Conservation (phyloP, 2,888 invertebrate species). For the Hirtodrosophila trivittata region DNA sequence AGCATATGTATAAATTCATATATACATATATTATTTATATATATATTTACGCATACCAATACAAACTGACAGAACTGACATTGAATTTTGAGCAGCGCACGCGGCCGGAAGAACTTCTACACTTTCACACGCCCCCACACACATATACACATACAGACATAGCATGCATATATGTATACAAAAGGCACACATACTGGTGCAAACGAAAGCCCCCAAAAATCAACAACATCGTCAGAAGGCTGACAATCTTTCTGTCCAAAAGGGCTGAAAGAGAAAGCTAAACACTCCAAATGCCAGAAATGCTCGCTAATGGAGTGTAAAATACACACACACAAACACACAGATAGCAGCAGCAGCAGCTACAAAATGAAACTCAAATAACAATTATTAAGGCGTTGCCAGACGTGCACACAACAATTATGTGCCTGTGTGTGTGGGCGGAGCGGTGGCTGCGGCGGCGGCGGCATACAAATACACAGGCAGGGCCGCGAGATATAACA, state of each 20-base stretch:
- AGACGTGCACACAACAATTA: conserved; percentile 77
- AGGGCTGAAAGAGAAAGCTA: conserved; percentile 81
- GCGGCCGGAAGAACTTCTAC: conserved; percentile 53
- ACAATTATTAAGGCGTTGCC: conserved; percentile 83
- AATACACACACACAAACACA: conserved; percentile 48
- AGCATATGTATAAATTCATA: conserved; percentile 6
- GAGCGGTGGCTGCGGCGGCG: conserved; percentile 61
- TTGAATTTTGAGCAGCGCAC: conserved; percentile 75
- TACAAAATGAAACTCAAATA: conserved; percentile 80
- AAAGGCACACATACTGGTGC: neutral
- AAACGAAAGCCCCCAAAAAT: conserved; percentile 34
- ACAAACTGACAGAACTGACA: conserved; percentile 65
- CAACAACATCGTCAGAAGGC: conserved; percentile 35
- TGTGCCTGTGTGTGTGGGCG: conserved; percentile 64
- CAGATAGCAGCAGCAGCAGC: conserved; percentile 28
- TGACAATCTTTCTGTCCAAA: conserved; percentile 42
- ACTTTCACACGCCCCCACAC: conserved; percentile 33
- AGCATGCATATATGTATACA: conserved; percentile 7
- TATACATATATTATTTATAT: conserved; percentile 2
- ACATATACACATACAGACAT: neutral
- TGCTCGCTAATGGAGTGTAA: conserved; percentile 72
- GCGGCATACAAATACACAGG: conserved; percentile 54
- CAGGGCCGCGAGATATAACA: conserved; percentile 52
- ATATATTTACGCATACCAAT: conserved; percentile 27
- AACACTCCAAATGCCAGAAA: conserved; percentile 59